A percentile compares a stretch with the other conserved stretches of the same genome.
These are phyloP conservation scores for Wasmannia auropunctata DNA, from an alignment of 1,140 invertebrate genomes.

Conservation along the genomic window DNA sequence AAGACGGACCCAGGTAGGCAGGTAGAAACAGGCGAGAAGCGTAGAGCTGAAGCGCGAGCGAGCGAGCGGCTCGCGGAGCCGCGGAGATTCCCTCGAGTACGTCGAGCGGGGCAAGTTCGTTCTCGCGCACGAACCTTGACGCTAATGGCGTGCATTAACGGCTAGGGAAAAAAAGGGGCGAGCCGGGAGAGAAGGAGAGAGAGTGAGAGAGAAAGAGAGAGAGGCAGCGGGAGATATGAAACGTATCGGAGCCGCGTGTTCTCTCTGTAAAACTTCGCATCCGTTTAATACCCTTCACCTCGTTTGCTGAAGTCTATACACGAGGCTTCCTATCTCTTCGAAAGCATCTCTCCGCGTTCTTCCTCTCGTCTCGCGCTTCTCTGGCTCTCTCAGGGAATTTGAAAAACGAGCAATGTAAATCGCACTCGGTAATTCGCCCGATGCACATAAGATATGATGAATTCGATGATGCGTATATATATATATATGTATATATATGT, in stretches of 20 bases:
- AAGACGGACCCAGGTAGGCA: not conserved
- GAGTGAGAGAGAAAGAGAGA: constrained; percentile 21
- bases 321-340: constrained; percentile 5
- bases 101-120: constrained; percentile 62
- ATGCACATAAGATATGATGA: not conserved
- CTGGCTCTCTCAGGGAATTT: not conserved
- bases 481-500: too few relatives aligned
- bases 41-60: constrained; percentile 32
- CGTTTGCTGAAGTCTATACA: constrained; percentile 4
- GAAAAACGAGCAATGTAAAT: constrained; percentile 18
- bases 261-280: constrained; percentile 74
- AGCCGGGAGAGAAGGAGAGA: too few relatives aligned
- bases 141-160: constrained; percentile 81
- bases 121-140: constrained; percentile 79
- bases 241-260: constrained; percentile 69
- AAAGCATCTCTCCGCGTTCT: not conserved
- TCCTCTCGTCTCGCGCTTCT: not conserved
- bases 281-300: constrained; percentile 71
- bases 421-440: not conserved
- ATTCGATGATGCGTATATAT: constrained; percentile 17
- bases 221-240: constrained; percentile 38
- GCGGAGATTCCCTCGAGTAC: constrained; percentile 72
- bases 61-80: constrained; percentile 57
- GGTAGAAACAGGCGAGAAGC: constrained; percentile 23
- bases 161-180: constrained; percentile 75